phyloP scores from a whole-genome alignment of 2,797 vertebrate genomes.

The Cynopterus sphinx region DNA sequence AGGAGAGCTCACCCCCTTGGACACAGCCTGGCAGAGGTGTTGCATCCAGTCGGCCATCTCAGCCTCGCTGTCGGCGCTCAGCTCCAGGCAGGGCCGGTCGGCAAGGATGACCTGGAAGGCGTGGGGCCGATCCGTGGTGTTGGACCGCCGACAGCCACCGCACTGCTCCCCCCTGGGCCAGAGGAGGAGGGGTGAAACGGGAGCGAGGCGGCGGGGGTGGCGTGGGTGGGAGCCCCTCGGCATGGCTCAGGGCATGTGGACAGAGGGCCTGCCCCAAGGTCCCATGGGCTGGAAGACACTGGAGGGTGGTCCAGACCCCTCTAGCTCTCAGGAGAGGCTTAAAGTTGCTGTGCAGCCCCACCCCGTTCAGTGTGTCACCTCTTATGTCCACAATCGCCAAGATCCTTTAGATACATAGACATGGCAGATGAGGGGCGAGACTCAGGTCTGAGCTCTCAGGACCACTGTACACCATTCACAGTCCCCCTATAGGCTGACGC shows the following conservation, averaged over 20 bases:
- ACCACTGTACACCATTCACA: fast-evolving
- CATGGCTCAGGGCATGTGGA: fast-evolving
- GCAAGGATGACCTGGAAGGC: constrained; percentile 97
- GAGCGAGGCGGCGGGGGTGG: background rate
- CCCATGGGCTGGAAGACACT: background rate
- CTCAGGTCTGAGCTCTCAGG: background rate
- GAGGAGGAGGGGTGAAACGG: constrained; percentile 64
- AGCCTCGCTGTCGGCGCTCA: constrained; percentile 92
- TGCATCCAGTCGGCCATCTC: constrained; percentile 99
- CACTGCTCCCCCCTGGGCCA: constrained; percentile 94
- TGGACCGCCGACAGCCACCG: constrained; percentile 95
- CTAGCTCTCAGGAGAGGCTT: background rate
- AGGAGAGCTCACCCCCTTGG: constrained; percentile 92
- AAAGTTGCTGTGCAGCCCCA: background rate
- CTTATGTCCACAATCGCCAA: background rate
- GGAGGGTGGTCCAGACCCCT: background rate
- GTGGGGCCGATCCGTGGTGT: constrained; percentile 93
- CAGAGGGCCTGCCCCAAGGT: background rate
- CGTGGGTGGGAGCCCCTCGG: background rate
- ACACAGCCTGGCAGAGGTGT: constrained; percentile 96
- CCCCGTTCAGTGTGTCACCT: background rate
- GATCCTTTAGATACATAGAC: background rate
- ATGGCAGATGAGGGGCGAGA: background rate
- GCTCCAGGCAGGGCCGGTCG: constrained; percentile 93
- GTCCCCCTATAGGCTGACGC: fast-evolving